Conservation (phyloP, 2,113 vertebrate genomes). For the Xenopus laevis region DNA sequence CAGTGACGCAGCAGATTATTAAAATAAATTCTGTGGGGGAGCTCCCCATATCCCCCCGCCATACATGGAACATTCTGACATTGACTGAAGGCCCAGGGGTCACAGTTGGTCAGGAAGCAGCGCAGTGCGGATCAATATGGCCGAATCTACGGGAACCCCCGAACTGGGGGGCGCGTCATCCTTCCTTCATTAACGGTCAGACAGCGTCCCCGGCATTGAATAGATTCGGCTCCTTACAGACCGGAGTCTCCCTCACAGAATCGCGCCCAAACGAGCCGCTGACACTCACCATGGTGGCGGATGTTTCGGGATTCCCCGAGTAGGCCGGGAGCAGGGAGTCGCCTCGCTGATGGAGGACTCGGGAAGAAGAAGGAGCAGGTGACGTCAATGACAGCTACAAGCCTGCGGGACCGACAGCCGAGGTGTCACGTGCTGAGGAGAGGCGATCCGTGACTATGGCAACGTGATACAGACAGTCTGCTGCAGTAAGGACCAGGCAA, state of each 20-base stretch:
- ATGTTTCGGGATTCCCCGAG: background rate
- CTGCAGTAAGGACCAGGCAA: background rate
- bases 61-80: too few species aligned
- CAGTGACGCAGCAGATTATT: background rate
- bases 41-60: background rate
- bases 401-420: background rate
- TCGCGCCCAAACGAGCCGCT: background rate
- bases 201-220: background rate
- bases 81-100: too few species aligned
- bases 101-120: too few species aligned
- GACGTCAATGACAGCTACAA: background rate
- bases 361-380: background rate
- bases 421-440: background rate
- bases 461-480: conserved; percentile 17
- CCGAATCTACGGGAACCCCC: background rate
- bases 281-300: conserved; percentile 38
- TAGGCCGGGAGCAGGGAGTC: conserved; percentile 8
- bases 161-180: background rate
- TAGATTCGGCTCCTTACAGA: too few species aligned
- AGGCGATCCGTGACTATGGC: background rate
- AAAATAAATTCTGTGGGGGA: background rate
- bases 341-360: conserved; percentile 33
- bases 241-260: background rate
- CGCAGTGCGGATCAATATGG: background rate
- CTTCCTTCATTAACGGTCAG: background rate